Conservation (phyloP, 2,113 vertebrate species). For the Meles meles region DNA sequence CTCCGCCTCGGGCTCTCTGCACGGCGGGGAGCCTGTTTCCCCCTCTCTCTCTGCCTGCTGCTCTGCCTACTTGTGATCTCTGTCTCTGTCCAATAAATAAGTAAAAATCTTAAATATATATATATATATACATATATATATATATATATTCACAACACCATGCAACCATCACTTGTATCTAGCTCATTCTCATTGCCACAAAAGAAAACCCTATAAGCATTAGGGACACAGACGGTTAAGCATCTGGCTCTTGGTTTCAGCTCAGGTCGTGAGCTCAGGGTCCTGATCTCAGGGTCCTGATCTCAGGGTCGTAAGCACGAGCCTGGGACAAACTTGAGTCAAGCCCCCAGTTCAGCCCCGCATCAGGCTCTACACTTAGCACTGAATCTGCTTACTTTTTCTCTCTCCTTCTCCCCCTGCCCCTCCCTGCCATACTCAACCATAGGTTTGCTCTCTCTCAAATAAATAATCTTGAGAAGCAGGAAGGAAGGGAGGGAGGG, state of each 20-base stretch:
- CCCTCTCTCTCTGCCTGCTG: too few species aligned
- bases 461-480: neutral
- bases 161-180: neutral
- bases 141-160: neutral
- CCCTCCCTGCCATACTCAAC: neutral
- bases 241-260: neutral
- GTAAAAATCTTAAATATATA: too few species aligned
- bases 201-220: neutral
- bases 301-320: too few species aligned
- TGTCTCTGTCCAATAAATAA: too few species aligned
- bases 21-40: too few species aligned
- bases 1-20: too few species aligned
- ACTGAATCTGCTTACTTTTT: neutral
- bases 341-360: neutral
- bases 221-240: neutral
- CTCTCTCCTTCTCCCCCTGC: neutral
- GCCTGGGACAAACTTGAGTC: neutral
- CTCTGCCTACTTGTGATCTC: too few species aligned
- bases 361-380: neutral
- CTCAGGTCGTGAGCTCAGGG: neutral
- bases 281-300: neutral
- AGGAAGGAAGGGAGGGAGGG: too few species aligned
- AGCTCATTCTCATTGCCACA: neutral
- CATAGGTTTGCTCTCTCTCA: neutral
- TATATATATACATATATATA: too few species aligned